Evolutionary conservation across 2,888 invertebrate species (phyloP).

Genomic region (Rugalucina vietnamica): DNA sequence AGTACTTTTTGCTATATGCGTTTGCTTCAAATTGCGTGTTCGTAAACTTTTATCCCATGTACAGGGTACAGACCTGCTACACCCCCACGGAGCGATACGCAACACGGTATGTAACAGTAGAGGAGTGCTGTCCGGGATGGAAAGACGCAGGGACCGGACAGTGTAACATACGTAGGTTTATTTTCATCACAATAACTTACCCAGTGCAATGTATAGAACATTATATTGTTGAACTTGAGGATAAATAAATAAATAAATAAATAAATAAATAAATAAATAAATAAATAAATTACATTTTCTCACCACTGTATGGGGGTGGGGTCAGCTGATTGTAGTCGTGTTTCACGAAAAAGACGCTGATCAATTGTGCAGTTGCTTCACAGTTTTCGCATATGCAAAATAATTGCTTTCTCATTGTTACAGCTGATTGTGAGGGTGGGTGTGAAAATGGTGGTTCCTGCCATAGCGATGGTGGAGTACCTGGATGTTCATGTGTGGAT

Average conservation of each 20-base stretch:
- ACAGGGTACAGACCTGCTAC: conserved; percentile 68
- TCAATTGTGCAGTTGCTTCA: no score
- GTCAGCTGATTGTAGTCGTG: background rate
- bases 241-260: no score
- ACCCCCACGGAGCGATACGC: conserved; percentile 66
- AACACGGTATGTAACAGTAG: conserved; percentile 60
- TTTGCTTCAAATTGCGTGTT: background rate
- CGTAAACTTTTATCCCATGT: conserved; percentile 13
- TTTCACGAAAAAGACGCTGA: background rate
- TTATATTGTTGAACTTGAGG: no score
- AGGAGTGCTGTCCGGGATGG: conserved; percentile 69
- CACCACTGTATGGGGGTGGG: no score
- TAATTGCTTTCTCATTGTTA: no score
- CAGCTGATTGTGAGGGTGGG: conserved; percentile 48
- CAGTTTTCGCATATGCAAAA: no score
- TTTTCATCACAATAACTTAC: no score
- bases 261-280: no score
- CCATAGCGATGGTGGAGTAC: conserved; percentile 33
- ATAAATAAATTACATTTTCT: no score
- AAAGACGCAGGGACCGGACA: conserved; percentile 58
- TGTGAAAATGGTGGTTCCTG: conserved; percentile 66
- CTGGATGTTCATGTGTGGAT: conserved; percentile 59
- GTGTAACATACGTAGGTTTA: conserved; percentile 61
- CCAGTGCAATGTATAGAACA: no score
- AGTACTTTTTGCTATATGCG: no score